Conservation (phyloP, 2,888 invertebrate genomes). For the Pediacus dermestoides region DNA sequence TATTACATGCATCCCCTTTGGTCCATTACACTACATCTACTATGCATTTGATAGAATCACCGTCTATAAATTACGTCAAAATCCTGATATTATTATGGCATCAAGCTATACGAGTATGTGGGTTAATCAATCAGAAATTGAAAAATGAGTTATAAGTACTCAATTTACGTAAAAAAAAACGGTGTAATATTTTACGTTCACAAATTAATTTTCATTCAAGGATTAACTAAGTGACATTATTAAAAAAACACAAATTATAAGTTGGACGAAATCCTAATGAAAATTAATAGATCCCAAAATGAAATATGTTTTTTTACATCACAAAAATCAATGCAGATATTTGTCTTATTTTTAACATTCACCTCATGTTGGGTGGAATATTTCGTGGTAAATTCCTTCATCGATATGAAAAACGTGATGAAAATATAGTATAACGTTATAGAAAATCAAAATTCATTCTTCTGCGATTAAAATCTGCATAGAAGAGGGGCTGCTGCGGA, state of each 20-base stretch:
- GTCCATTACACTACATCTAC: slow-evolving; percentile 29
- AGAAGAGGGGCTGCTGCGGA: slow-evolving; percentile 39
- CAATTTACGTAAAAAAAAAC: too few relatives aligned
- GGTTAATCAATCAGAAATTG: too few relatives aligned
- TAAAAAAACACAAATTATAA: too few relatives aligned
- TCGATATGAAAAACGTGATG: slow-evolving; percentile 40
- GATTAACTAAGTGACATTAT: too few relatives aligned
- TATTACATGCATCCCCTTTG: slow-evolving; percentile 32
- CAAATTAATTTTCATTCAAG: too few relatives aligned
- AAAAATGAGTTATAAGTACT: too few relatives aligned
- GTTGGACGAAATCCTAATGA: too few relatives aligned
- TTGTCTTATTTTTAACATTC: background rate
- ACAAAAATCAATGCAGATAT: too few relatives aligned
- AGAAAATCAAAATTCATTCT: slow-evolving; percentile 52
- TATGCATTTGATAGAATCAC: slow-evolving; percentile 15
- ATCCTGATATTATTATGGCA: slow-evolving; percentile 8
- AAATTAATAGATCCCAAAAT: too few relatives aligned
- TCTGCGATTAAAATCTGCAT: slow-evolving; percentile 47
- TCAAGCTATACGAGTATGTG: slow-evolving; percentile 10
- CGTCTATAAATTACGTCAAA: slow-evolving; percentile 6
- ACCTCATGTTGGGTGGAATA: slow-evolving; percentile 5
- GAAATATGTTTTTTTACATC: too few relatives aligned
- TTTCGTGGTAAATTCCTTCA: slow-evolving; percentile 5
- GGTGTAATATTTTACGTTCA: too few relatives aligned
- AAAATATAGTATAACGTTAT: slow-evolving; percentile 41